A percentile compares a stretch with the other conserved stretches of the same genome.
These are phyloP conservation scores for Pachycephala philippinensis DNA, from an alignment of 2,113 vertebrate species.

Conservation along the genomic window DNA sequence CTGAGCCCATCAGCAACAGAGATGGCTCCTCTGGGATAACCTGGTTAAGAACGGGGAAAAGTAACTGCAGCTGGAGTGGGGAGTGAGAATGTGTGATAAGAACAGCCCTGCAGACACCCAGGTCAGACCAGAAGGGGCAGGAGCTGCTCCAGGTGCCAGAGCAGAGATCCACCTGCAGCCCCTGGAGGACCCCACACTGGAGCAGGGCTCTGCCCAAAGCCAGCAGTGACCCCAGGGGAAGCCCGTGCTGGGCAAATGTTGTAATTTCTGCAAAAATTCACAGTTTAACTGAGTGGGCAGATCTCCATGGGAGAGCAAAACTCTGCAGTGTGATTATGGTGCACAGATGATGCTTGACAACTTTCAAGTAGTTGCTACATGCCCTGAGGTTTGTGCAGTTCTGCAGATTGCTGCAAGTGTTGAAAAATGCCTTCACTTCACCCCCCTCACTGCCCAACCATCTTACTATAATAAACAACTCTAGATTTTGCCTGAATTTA, in stretches of 20 bases:
- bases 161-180: not conserved
- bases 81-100: not conserved
- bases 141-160: not conserved
- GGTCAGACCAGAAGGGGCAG: not conserved
- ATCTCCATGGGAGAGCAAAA: not conserved
- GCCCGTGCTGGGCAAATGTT: accelerated
- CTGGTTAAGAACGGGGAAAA: not conserved
- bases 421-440: not conserved
- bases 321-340: not conserved
- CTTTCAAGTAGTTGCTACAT: not conserved
- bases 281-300: not conserved
- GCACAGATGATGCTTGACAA: not conserved
- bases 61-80: not conserved
- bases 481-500: not conserved
- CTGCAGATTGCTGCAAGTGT: not conserved
- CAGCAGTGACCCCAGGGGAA: not conserved
- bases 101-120: not conserved
- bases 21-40: not conserved
- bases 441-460: not conserved
- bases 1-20: not conserved
- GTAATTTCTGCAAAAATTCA: not conserved
- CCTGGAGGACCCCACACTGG: not conserved
- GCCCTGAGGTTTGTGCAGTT: not conserved
- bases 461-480: not conserved
- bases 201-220: not conserved